phyloP scores from a whole-genome alignment of 2,797 vertebrate genomes.

The Acridotheres tristis region DNA sequence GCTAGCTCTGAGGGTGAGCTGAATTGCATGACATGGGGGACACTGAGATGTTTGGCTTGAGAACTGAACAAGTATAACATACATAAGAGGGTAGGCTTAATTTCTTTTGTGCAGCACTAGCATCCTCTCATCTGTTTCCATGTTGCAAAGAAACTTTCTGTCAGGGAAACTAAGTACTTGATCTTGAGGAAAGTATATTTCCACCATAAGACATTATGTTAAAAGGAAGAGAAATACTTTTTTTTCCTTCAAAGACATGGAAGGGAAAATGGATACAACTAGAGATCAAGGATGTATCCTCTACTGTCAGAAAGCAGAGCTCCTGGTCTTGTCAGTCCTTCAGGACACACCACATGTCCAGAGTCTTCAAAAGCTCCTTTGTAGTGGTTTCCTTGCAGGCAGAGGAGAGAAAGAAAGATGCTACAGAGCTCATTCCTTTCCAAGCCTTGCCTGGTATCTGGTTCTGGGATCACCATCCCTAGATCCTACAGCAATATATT shows the following conservation, averaged over 20 bases:
- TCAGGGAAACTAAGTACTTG: background rate
- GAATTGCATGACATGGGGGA: rapidly evolving
- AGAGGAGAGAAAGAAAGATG: background rate
- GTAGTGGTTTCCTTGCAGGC: background rate
- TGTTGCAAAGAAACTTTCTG: background rate
- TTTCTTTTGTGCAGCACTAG: background rate
- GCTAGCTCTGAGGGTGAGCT: background rate
- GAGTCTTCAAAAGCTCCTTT: constrained; percentile 22
- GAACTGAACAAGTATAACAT: background rate
- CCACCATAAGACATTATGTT: background rate
- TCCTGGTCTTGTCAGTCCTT: background rate
- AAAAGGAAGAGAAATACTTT: background rate
- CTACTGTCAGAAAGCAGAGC: background rate
- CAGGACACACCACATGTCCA: background rate
- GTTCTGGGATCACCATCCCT: background rate
- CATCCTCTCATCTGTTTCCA: background rate
- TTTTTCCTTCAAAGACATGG: background rate
- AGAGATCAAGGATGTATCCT: background rate
- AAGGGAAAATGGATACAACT: background rate
- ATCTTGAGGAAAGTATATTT: background rate
- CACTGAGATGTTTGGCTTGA: background rate
- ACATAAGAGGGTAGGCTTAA: background rate
- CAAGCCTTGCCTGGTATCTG: background rate
- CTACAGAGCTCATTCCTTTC: background rate
- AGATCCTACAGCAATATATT: background rate